Evolutionary conservation across 35 echinoderm and acorn worm genomes (phyloP).

Genomic region (Eucidaris tribuloides): DNA sequence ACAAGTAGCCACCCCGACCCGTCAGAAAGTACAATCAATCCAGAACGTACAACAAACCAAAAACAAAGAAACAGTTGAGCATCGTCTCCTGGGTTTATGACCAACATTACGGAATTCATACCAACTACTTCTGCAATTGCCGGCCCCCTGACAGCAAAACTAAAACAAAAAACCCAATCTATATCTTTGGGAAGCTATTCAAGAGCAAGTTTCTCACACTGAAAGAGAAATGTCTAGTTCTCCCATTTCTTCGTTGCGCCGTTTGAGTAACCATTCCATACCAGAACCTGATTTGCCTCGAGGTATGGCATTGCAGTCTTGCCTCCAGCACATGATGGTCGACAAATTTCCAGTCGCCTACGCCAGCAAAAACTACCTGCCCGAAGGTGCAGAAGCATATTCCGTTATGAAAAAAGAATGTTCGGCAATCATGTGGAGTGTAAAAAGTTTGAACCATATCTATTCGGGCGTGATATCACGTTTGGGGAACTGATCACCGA

Average conservation of each 20-base stretch:
- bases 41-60: conserved; percentile 27
- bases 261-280: conserved; percentile 23
- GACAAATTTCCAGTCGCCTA: conserved; percentile 45
- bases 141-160: conserved; percentile 38
- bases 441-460: too few species aligned
- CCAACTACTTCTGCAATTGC: conserved; percentile 52
- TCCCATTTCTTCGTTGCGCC: conserved; percentile 40
- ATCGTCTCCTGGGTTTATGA: conserved; percentile 27
- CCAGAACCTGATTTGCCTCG: conserved; percentile 48
- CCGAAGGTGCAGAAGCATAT: conserved; percentile 35
- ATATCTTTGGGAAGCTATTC: conserved; percentile 1
- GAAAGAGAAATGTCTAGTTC: conserved; percentile 13
- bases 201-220: conserved; percentile 44
- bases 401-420: conserved; percentile 34
- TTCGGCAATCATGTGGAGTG: too few species aligned
- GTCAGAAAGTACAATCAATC: conserved; percentile 48
- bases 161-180: conserved; percentile 55
- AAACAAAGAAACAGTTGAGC: conserved; percentile 37
- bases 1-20: not conserved
- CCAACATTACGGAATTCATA: conserved; percentile 39
- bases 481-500: too few species aligned
- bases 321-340: conserved; percentile 29
- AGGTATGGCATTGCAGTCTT: conserved; percentile 48
- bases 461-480: too few species aligned
- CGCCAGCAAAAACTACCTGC: conserved; percentile 32